Percentiles rank a stretch among this genome's conserved stretches.
Evolutionary conservation across 2,797 vertebrate genomes (phyloP).

Genomic region (Galago senegalensis): DNA sequence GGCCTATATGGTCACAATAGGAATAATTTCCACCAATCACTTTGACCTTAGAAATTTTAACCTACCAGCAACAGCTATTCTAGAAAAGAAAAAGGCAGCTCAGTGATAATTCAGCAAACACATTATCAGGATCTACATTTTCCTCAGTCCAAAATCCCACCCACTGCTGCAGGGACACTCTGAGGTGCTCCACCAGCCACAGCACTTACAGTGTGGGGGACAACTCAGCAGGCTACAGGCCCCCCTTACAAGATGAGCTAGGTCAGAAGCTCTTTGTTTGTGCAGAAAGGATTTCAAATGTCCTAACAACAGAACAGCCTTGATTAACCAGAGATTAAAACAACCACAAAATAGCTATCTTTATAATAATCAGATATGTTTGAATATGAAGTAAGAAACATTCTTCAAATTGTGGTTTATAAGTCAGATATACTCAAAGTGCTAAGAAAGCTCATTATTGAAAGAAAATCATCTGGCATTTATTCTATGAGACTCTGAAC

Average conservation of each 20-base stretch:
- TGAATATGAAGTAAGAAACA: neutral
- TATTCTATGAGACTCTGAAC: neutral
- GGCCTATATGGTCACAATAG: constrained; percentile 40
- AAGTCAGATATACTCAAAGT: constrained; percentile 7
- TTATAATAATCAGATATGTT: constrained; percentile 15
- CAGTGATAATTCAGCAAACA: neutral
- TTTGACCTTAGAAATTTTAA: constrained; percentile 62
- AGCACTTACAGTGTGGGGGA: neutral
- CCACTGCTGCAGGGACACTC: fast-evolving
- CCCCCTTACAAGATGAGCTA: neutral
- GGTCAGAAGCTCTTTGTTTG: neutral
- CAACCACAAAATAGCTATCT: neutral
- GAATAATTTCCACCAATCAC: constrained; percentile 62
- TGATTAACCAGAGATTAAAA: neutral
- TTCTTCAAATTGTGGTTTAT: neutral
- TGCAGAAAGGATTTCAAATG: constrained; percentile 8
- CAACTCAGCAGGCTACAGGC: neutral
- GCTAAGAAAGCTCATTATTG: neutral
- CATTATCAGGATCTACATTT: fast-evolving
- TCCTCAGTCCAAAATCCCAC: neutral
- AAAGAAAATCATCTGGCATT: neutral
- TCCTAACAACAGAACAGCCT: neutral
- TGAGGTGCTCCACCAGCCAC: neutral
- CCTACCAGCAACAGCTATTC: constrained; percentile 18
- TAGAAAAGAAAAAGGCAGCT: constrained; percentile 20